Evolutionary conservation across 2,888 invertebrate genomes (phyloP), one percentile per base, ranked within the genome.

Genomic region (Sminthurides aquaticus): DNA sequence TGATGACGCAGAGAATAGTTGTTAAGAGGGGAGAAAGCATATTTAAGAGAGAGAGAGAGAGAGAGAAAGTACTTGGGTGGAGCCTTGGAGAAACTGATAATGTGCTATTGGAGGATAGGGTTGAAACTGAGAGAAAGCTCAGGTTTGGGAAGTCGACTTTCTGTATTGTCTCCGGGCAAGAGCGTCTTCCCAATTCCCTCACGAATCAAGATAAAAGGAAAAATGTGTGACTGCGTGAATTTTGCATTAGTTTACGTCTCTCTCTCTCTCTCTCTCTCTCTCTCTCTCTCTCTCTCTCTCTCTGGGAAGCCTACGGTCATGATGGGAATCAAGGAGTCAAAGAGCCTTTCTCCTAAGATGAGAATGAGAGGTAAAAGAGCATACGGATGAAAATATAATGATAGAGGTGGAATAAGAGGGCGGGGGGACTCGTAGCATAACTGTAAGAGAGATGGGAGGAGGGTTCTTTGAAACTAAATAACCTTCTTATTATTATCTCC

Each of bases 141-240:
- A n/a, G n/a, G n/a, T n/a, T n/a, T n/a, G n/a, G n/a, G n/a, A n/a
- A n/a, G n/a, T n/a, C n/a, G n/a, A n/a, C n/a, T n/a, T n/a, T n/a
- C n/a, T n/a, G n/a, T n/a, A n/a, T n/a, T n/a, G 43, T 15, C 43
- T 34, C 15, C 15, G 43, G 5, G 43, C 52, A 22, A 52, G 52
- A 20, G 11, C 20, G 22, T 52, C 20, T 52, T 22, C 5, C 52
- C 52, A 52, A 52, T 52, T 52, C 52, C 52, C 52, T 15, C 20
- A 52, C 52, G 52, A 52, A 52, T 52, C 52, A 52, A 52, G 52
- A 52, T 52, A 52, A 52, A 52, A 52, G 52, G 52, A 52, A 52
- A 52, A 52, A 18, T 8, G 20, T 52, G 52, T 52, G 52, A 52
- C 20, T 52, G 18, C 22, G 15, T 52, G 52, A 52, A 52, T 52